Percentiles rank a stretch among this genome's conserved stretches.
Conservation (phyloP, 2,113 vertebrate genomes). For the Smithornis capensis region DNA sequence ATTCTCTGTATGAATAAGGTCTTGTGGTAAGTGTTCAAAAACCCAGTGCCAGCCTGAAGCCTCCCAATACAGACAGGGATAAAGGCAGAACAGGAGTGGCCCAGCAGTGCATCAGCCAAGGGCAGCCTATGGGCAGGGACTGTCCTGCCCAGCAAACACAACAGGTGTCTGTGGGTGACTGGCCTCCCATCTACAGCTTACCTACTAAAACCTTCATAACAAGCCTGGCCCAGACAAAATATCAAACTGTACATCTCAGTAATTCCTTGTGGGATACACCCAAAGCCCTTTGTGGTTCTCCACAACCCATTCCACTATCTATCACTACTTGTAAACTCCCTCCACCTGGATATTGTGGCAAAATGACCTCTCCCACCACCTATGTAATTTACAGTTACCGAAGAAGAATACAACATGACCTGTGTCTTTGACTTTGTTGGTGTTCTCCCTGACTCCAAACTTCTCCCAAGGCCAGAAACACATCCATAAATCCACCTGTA, state of each 20-base stretch:
- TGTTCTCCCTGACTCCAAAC: neutral
- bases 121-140: neutral
- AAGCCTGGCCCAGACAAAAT: neutral
- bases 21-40: constrained; percentile 29
- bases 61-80: neutral
- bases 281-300: neutral
- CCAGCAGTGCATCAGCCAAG: neutral
- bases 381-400: neutral
- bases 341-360: neutral
- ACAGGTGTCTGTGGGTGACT: rapidly evolving
- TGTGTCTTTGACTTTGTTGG: neutral
- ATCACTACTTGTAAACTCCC: neutral
- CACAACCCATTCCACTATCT: neutral
- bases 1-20: constrained; percentile 52
- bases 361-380: neutral
- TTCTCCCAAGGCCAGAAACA: neutral
- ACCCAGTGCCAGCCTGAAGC: neutral
- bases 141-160: neutral
- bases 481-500: constrained; percentile 7
- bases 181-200: neutral
- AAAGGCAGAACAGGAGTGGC: constrained; percentile 11
- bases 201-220: neutral
- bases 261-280: neutral
- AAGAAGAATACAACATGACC: neutral
- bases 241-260: neutral